Conservation (phyloP, 2,113 vertebrate species). For the Hippocampus abdominalis region DNA sequence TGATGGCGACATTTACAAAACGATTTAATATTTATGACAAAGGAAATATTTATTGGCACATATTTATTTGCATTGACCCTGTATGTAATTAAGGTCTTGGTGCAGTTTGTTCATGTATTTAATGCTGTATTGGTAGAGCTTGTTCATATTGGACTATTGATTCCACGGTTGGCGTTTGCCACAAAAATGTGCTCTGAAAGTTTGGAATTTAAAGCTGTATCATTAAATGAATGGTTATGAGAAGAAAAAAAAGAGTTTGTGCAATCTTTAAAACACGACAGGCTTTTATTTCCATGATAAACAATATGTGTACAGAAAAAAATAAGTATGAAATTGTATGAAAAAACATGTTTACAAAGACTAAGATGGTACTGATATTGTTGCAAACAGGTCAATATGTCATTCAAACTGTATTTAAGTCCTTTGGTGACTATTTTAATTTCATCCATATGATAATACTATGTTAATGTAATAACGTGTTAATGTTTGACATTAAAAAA, state of each 20-base stretch:
- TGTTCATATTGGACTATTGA: conserved; percentile 23
- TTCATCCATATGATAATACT: not conserved
- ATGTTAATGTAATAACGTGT: no score
- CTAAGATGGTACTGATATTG: not conserved
- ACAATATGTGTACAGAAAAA: not conserved
- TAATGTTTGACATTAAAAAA: not conserved
- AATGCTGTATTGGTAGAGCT: conserved; percentile 9
- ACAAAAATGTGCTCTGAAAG: not conserved
- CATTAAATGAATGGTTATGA: not conserved
- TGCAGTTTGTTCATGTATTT: not conserved
- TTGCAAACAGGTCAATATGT: not conserved
- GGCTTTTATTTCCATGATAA: conserved; percentile 26
- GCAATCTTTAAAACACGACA: conserved; percentile 6
- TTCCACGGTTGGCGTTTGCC: not conserved
- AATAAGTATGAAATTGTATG: not conserved
- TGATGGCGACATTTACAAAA: not conserved
- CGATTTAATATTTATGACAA: conserved; percentile 32
- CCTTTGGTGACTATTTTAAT: not conserved
- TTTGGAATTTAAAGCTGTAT: not conserved
- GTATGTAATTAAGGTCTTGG: conserved; percentile 3
- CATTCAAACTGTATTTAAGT: not conserved
- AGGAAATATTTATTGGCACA: not conserved
- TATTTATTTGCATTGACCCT: conserved; percentile 26
- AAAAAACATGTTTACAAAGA: not conserved
- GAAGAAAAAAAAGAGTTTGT: not conserved